A percentile compares a stretch with the other conserved stretches of the same genome.
Conservation (phyloP, 2,113 vertebrate genomes). For the Phylloscopus trochilus region DNA sequence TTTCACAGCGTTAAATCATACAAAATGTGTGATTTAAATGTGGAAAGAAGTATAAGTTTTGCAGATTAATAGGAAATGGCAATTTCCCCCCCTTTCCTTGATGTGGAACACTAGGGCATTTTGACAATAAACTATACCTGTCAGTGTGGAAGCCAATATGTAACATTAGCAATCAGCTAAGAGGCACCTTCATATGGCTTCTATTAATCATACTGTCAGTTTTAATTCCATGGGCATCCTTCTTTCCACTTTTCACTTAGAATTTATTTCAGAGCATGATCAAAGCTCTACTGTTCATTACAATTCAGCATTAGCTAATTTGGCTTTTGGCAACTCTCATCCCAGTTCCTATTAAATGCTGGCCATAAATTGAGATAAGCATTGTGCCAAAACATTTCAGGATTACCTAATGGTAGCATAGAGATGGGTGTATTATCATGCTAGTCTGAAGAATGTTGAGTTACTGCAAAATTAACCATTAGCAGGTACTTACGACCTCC, state of each 20-base stretch:
- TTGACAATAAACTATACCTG: neutral
- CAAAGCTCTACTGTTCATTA: conserved; percentile 42
- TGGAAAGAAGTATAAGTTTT: neutral
- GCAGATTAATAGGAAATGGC: neutral
- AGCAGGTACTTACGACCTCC: neutral
- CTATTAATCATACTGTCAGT: conserved; percentile 38
- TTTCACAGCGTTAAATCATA: neutral
- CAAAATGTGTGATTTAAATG: neutral
- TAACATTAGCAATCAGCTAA: conserved; percentile 32
- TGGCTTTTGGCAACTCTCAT: conserved; percentile 37
- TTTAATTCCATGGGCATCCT: conserved; percentile 27
- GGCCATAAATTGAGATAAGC: conserved; percentile 24
- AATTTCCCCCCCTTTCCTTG: neutral
- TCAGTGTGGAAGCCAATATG: neutral
- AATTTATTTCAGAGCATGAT: conserved; percentile 42
- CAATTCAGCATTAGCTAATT: conserved; percentile 48
- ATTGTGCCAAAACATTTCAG: conserved; percentile 20
- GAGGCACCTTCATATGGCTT: neutral
- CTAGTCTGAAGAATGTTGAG: neutral
- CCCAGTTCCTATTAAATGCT: neutral
- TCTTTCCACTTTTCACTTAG: conserved; percentile 24
- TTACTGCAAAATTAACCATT: neutral
- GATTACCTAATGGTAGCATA: neutral
- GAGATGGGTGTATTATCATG: neutral
- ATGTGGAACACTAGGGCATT: neutral